phyloP scores from a whole-genome alignment of 2,797 vertebrate species.

The Phrynocephalus vlangalii region DNA sequence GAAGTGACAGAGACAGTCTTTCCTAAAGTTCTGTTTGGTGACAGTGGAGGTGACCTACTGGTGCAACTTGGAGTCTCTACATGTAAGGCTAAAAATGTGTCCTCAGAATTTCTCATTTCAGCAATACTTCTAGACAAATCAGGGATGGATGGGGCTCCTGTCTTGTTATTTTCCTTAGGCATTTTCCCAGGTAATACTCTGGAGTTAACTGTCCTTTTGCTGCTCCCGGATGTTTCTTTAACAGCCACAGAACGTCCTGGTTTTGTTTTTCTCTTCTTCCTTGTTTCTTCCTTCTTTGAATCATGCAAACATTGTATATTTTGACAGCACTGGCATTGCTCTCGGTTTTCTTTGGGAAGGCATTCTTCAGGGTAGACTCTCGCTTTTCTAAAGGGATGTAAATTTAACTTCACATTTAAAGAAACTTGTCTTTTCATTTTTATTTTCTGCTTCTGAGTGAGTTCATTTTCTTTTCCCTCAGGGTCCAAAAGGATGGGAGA shows the following conservation, averaged over 20 bases:
- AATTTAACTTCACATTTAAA: slow-evolving; percentile 84
- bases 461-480: slow-evolving; percentile 32
- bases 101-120: not conserved
- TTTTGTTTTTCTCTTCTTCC: slow-evolving; percentile 30
- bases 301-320: not conserved
- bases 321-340: not conserved
- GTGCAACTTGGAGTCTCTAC: not conserved
- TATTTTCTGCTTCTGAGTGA: slow-evolving; percentile 56
- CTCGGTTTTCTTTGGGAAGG: slow-evolving; percentile 36
- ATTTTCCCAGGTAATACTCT: slow-evolving; percentile 6
- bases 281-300: slow-evolving; percentile 51
- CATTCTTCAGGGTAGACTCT: slow-evolving; percentile 81
- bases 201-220: not conserved
- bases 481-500: not conserved
- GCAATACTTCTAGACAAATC: not conserved
- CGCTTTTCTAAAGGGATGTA: slow-evolving; percentile 81
- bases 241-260: slow-evolving; percentile 13
- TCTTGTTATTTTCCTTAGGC: not conserved
- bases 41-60: not conserved
- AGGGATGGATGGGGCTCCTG: not conserved
- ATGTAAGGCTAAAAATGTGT: not conserved
- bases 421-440: slow-evolving; percentile 66
- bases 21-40: not conserved
- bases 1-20: not conserved
- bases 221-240: slow-evolving; percentile 14